These are phyloP conservation scores for Drosophila navojoa DNA, from an alignment of 1,140 invertebrate species.

Conservation along the genomic window DNA sequence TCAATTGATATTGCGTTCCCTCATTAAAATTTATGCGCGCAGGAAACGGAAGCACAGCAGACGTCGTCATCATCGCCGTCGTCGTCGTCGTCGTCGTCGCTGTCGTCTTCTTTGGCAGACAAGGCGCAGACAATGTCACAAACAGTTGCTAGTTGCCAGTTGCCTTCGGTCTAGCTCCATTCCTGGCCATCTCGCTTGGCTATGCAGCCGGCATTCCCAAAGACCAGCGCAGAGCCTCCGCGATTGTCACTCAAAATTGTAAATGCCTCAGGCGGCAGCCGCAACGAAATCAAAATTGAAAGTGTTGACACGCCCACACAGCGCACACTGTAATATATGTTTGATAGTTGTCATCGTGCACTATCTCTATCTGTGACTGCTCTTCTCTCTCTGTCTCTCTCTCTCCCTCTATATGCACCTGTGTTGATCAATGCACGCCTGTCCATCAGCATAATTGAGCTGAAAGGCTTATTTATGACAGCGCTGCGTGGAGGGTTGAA, in stretches of 20 bases:
- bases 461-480: slow-evolving; percentile 24
- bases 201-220: slow-evolving; percentile 68
- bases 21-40: slow-evolving; percentile 81
- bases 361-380: not conserved
- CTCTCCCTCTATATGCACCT: not conserved
- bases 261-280: not conserved
- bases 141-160: slow-evolving; percentile 3
- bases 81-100: slow-evolving; percentile 9
- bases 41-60: slow-evolving; percentile 76
- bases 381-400: not conserved
- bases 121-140: slow-evolving; percentile 56
- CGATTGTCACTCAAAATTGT: slow-evolving; percentile 1
- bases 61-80: slow-evolving; percentile 48
- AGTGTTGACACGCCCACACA: slow-evolving; percentile 78
- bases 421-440: slow-evolving; percentile 5
- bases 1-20: slow-evolving; percentile 62
- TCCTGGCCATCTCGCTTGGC: slow-evolving; percentile 51
- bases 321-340: slow-evolving; percentile 38
- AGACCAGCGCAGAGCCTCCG: slow-evolving; percentile 20
- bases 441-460: slow-evolving; percentile 28
- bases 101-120: slow-evolving; percentile 30
- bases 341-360: not conserved
- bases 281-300: slow-evolving; percentile 63
- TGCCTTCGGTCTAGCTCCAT: slow-evolving; percentile 37
- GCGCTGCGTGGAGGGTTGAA: not conserved